Conservation (phyloP, 2,797 vertebrate genomes). For the Setipinna tenuifilis region DNA sequence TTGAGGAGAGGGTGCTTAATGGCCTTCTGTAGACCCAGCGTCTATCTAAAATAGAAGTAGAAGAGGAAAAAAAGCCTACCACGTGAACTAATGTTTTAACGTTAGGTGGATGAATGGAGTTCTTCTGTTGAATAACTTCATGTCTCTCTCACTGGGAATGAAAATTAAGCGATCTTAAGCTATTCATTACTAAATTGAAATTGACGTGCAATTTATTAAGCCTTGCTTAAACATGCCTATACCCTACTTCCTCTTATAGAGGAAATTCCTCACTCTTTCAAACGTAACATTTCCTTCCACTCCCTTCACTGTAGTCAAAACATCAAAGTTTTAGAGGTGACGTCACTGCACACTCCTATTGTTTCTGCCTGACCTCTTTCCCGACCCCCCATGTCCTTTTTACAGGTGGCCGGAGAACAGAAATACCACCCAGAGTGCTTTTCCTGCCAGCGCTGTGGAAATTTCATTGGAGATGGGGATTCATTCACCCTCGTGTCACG, state of each 20-base stretch:
- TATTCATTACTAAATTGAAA: not conserved
- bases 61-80: not conserved
- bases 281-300: conserved; percentile 37
- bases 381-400: conserved; percentile 21
- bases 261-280: conserved; percentile 26
- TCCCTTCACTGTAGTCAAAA: conserved; percentile 34
- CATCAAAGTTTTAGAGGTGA: conserved; percentile 41
- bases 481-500: conserved; percentile 89
- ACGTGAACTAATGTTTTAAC: not conserved
- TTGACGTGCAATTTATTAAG: not conserved
- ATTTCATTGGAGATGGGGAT: conserved; percentile 93
- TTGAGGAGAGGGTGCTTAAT: no score
- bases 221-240: not conserved
- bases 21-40: no score
- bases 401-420: conserved; percentile 91
- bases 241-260: not conserved
- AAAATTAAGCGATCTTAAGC: not conserved
- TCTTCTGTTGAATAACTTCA: not conserved
- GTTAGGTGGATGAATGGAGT: not conserved
- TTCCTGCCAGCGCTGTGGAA: conserved; percentile 83
- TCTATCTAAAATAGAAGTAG: not conserved
- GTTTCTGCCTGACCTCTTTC: conserved; percentile 18
- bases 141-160: not conserved
- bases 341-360: conserved; percentile 32
- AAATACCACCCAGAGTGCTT: conserved; percentile 98